phyloP scores from a whole-genome alignment of 2,113 vertebrate genomes.

The Falco punctatus region DNA sequence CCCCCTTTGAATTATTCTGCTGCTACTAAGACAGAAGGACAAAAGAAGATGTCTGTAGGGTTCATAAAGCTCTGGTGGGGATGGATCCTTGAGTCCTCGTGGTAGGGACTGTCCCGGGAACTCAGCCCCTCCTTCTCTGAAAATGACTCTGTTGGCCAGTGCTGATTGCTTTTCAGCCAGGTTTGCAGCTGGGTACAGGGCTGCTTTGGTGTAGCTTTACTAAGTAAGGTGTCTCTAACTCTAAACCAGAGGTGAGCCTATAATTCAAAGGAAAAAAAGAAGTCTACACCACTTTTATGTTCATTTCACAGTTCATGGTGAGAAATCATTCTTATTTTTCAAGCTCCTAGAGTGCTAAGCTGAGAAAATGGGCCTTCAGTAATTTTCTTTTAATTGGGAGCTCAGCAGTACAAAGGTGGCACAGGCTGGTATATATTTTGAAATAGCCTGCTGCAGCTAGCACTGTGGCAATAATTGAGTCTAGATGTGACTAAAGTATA shows the following conservation, averaged over 20 bases:
- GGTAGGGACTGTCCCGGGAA: background rate
- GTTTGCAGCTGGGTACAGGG: background rate
- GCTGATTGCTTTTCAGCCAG: background rate
- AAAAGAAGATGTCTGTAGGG: background rate
- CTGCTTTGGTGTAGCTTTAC: background rate
- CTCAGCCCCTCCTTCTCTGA: background rate
- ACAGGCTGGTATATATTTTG: background rate
- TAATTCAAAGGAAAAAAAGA: background rate
- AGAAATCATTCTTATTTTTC: conserved; percentile 29
- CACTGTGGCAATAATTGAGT: conserved; percentile 12
- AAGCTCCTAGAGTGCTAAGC: background rate
- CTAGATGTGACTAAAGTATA: background rate
- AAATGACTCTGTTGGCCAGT: background rate
- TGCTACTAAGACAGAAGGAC: background rate
- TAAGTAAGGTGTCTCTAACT: background rate
- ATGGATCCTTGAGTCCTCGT: rapidly evolving
- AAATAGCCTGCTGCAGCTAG: background rate
- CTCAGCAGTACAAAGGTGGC: background rate
- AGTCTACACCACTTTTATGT: background rate
- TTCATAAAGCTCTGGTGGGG: background rate
- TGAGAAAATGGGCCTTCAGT: conserved; percentile 27
- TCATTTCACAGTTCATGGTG: conserved; percentile 35
- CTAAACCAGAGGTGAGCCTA: background rate
- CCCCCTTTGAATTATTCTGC: background rate
- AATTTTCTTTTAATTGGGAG: conserved; percentile 59